phyloP scores from a whole-genome alignment of 2,888 invertebrate genomes.

The Lathronympha strigana region DNA sequence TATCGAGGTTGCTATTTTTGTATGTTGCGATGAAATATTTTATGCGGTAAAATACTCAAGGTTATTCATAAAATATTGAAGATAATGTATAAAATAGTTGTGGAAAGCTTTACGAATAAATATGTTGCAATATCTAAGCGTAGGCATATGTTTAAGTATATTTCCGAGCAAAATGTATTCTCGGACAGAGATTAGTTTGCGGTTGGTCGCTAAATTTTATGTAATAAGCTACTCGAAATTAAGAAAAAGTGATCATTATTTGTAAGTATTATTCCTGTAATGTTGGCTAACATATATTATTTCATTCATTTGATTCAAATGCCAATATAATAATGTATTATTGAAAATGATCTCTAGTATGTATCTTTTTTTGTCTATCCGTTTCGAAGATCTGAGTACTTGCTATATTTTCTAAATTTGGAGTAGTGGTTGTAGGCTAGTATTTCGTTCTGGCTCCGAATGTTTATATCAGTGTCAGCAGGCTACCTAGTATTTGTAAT shows the following conservation, averaged over 20 bases:
- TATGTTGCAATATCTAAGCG: constrained; percentile 38
- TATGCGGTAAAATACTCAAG: constrained; percentile 47
- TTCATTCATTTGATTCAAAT: constrained; percentile 8
- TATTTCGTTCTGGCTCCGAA: constrained; percentile 43
- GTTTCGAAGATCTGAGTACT: constrained; percentile 27
- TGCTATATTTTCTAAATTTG: constrained; percentile 30
- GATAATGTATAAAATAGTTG: constrained; percentile 44
- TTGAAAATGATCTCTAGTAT: constrained; percentile 26
- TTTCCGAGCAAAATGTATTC: constrained; percentile 21
- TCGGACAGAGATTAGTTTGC: constrained; percentile 27
- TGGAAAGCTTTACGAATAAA: constrained; percentile 34
- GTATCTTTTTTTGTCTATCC: constrained; percentile 1
- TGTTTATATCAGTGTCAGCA: constrained; percentile 52
- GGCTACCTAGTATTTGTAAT: constrained; percentile 59
- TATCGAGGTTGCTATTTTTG: constrained; percentile 47
- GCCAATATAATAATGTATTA: constrained; percentile 19
- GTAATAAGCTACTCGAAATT: constrained; percentile 39
- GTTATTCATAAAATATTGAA: constrained; percentile 41
- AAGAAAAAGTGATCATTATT: constrained; percentile 31
- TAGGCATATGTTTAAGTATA: constrained; percentile 28
- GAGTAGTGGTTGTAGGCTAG: constrained; percentile 26
- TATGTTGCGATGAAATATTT: constrained; percentile 45
- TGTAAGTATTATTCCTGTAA: constrained; percentile 21
- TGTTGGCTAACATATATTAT: constrained; percentile 8
- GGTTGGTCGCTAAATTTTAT: neutral